These are phyloP conservation scores for Suncus etruscus DNA, from an alignment of 2,113 vertebrate genomes.

Conservation along the genomic window DNA sequence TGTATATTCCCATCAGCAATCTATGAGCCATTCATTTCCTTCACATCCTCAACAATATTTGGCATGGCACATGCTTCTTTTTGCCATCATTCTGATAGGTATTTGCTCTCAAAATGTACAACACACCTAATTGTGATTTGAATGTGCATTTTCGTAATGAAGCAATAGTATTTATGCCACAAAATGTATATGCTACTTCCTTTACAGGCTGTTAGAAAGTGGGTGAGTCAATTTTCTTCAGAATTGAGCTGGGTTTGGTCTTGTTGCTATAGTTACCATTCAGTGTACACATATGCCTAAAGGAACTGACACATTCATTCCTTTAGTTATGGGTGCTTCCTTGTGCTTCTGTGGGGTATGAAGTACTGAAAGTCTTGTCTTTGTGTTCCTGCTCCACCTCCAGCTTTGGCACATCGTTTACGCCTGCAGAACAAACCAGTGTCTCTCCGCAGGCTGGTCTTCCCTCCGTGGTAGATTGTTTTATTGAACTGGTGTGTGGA, in stretches of 20 bases:
- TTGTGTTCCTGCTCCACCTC: not conserved
- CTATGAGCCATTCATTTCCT: not conserved
- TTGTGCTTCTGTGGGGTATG: not conserved
- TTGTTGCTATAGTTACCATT: constrained; percentile 42
- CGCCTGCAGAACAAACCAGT: not conserved
- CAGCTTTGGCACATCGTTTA: not conserved
- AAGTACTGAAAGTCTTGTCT: not conserved
- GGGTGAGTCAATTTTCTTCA: not conserved
- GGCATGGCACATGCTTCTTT: not conserved
- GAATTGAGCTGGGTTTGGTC: constrained; percentile 2
- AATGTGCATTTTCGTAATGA: constrained; percentile 25
- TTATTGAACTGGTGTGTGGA: not conserved
- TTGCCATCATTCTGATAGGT: not conserved
- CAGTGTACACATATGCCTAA: not conserved
- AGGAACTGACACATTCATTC: not conserved
- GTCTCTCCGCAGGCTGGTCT: not conserved
- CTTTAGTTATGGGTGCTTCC: not conserved
- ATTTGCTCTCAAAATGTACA: not conserved
- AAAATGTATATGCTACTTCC: not conserved
- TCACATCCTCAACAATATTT: not conserved
- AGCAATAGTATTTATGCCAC: not conserved
- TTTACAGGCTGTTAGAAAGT: not conserved
- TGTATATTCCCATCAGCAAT: not conserved
- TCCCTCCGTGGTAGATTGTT: not conserved
- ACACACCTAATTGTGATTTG: constrained; percentile 12